Evolutionary conservation across 1,140 invertebrate species (phyloP), one percentile per base, ranked within the genome.

Genomic region (Nautilus pompilius): DNA sequence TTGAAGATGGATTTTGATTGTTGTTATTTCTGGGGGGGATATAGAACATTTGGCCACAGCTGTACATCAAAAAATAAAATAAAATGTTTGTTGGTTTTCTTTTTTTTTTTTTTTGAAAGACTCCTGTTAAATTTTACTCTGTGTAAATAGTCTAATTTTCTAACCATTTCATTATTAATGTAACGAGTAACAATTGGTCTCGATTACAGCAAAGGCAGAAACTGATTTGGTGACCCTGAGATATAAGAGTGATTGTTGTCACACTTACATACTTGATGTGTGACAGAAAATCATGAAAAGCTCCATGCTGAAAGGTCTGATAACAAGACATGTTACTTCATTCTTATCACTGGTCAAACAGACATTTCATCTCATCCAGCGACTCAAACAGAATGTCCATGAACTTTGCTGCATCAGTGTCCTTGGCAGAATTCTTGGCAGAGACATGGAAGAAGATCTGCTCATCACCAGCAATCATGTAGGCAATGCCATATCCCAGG

Each of bases 401-500:
- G 73, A 86, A 85, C 33, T 72, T 51, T 2, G 64, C 69, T 2
- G 85, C 82, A 63, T 80, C 75, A 0, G 85, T 86, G 13, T 69
- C 60, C 3, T 72, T 58, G 29, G 77, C 73, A 4, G 83, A 84
- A 26, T 77, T 77, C 67, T 85, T 84, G 24, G 82, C 82, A 5
- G 84, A 83, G 5, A 86, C 77, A 67, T 86, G 85, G 72, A 86
- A 86, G 64, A 85, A 86, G 17, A 86, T 76, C 53, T 81, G 82
- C 24, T 82, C 67, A 36, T 86, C 84, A 17, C 82, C 83, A 1
- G 84, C 81, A 46, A 86, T 73, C 80, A 86, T 84, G 72, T 86
- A 86, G 1, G 84, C 84, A 2, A 86, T 83, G 6, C 85, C 85
- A 65, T 86, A 86, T 5, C 85, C 85, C 55, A 83, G 78, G 68